Evolutionary conservation across 2,888 invertebrate genomes (phyloP), one percentile per base, ranked within the genome.

Genomic region (Melieria crassipennis): DNA sequence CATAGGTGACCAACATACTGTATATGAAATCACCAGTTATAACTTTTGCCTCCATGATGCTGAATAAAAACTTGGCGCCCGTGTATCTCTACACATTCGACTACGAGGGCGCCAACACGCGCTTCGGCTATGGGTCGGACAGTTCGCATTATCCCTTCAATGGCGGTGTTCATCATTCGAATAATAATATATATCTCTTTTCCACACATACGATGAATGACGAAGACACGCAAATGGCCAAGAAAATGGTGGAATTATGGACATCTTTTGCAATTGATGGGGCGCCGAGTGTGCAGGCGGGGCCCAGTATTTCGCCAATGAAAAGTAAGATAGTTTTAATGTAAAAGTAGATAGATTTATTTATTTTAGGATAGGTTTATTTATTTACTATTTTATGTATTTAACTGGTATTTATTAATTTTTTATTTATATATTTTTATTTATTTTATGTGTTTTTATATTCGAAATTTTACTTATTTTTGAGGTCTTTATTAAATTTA

Each of bases 121-220:
- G 86, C n/a, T 87, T 88, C 79, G 86, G 87, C 1, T 88, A 87
- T 78, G 88, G 86, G 52, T 82, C 84, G 6, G 83, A 84, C 62
- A 84, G 85, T 50, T 76, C 80, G 0, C 85, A 86, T 48, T 88
- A 88, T 80, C 88, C 88, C 0, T 88, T 88, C 70, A 82, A 87
- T 71, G 88, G 88, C 5, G 88, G 90, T 4, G 88, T 89, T 1
- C 89, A 90, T 75, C 90, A 91, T 79, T 89, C 90, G 0, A 89
- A 91, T 77, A 91, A 91, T 73, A 86, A 90, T 46, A 87, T 90
- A n/a, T 89, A 91, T 77, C 76, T 91, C n/a, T 91, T 90, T 80
- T 79, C 83, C 10, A 84, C 83, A 1, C 83, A 84, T 64, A 71
- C 76, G 1, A 76, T 88, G 45, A 85, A 84, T 71, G 71, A 75